Percentiles rank a stretch among this genome's conserved stretches.
phyloP scores from a whole-genome alignment of 2,113 vertebrate genomes.

The Callipepla squamata region DNA sequence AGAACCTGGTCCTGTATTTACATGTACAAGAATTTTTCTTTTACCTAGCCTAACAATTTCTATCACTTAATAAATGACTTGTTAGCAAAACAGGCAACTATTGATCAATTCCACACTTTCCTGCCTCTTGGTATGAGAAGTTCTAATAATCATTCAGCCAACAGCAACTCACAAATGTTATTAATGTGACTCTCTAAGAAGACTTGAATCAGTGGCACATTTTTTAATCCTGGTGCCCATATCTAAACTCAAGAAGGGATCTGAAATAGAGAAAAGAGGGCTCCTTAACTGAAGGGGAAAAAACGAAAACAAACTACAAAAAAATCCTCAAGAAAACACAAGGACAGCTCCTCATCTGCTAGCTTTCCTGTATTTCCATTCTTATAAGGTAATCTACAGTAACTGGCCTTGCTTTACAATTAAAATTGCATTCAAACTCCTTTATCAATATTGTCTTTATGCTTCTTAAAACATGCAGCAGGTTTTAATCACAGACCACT shows the following conservation, averaged over 20 bases:
- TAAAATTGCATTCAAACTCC: not conserved
- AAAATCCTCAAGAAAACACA: not conserved
- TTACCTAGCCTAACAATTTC: not conserved
- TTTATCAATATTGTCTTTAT: not conserved
- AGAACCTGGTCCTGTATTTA: not conserved
- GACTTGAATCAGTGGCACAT: fast-evolving
- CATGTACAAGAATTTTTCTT: not conserved
- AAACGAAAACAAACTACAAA: not conserved
- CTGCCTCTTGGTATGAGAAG: not conserved
- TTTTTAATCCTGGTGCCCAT: not conserved
- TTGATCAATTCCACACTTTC: not conserved
- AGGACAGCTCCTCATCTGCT: not conserved
- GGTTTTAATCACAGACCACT: not conserved
- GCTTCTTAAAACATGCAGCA: not conserved
- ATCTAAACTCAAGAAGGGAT: not conserved
- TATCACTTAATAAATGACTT: not conserved
- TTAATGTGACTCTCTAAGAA: not conserved
- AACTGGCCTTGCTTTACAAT: not conserved
- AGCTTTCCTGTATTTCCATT: not conserved
- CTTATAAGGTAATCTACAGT: not conserved
- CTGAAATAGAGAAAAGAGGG: not conserved
- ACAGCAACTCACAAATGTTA: not conserved
- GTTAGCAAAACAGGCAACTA: not conserved
- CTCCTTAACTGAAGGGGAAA: not conserved
- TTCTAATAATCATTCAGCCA: not conserved